Evolutionary conservation across 2,888 invertebrate genomes (phyloP), one percentile per base, ranked within the genome.

Genomic region (Metopia argyrocephala): DNA sequence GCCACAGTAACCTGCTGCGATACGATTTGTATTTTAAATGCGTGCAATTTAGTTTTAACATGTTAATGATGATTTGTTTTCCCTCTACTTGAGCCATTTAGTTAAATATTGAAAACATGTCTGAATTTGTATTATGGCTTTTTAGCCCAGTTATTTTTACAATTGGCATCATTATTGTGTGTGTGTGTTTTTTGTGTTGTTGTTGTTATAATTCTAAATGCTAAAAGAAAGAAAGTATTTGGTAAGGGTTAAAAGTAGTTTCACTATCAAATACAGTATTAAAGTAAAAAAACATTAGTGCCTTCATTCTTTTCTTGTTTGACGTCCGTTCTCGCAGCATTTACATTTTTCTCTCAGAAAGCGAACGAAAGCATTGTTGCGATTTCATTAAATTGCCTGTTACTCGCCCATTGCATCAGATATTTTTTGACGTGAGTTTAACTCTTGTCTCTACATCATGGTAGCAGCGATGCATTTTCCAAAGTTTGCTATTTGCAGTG

Each of bases 11-110:
- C 78, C 73, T 56, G 74, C 74, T 57, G 68, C 50, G 45, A 64
- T 64, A 69, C 78, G 69, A 79, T 79, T 79, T 79, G 70, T 79
- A 79, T 79, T 79, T 79, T 48, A 70, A 79, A 75, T 70, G 79
- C 70, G 75, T 75, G 70, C 75, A 75, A 65, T 70, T 79, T 70
- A 48, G 70, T 65, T 79, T 79, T 66, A 79, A 70, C 65, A 75
- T 79, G 65, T 74, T 74, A 74, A 75, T 75, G 65, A 75, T 65
- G 64, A 69, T 71, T 75, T 73, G 48, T 76, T 62, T 68, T 62
- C 59, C 5, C 66, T 66, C 21, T 71, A 31, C 27, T 73, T 71
- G 65, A 66, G 54, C 59, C 65, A 66, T 66, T 78, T 71, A 54
- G 78, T 78, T 71, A 66, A 66, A 71, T 78, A 78, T 73, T 66